Base-by-base conservation (phyloP, 2,888 invertebrate genomes). In the Ichneumoninae sp. region DNA sequence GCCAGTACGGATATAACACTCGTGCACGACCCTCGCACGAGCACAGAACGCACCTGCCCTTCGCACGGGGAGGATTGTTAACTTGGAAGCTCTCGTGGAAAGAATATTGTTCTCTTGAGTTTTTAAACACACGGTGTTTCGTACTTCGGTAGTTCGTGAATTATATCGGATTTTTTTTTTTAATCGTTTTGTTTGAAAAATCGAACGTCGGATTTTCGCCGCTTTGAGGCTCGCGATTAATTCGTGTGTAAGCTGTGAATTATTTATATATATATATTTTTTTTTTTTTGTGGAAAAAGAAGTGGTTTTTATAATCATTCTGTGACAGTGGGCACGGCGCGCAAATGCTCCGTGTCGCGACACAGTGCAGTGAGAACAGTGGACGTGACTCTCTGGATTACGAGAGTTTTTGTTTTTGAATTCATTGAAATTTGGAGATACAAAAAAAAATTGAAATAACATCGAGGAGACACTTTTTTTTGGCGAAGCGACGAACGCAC, bases 31-130 rank as follows among this genome's bases (percentile, higher is more conserved):
- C 87, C 79, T 87, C 85, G 76, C 84, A 85, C 69, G 84, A 82
- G 86, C 87, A 85, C 88, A 90, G 89, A 88, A 87, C 88, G 81
- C 88, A 88, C 89, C 89, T 90, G 90, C 86, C 87, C 86, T 83
- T 86, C 87, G 85, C 72, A 76, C 84, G 19, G 87, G 75, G 78
- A 88, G 87, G 88, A 88, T 77, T 83, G 75, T 70, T 57, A 62
- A 1, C n/a, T 19, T 30, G 10, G 26, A 6, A n/a, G 33, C 44
- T 16, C 16, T 40, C 62, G 60, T 8, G 16, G n/a, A 47, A 65
- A 40, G 7, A 47, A 22, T 13, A 57, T 57, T 10, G 3, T 22
- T 57, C 6, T 57, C 0, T 40, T 0, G 16, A 7, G 36, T 44
- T 60, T 16, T 40, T 65, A 57, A 13, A 7, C 5, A 19, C 16